These are phyloP conservation scores for Julus scanicus DNA, from an alignment of 2,888 invertebrate species.

Conservation along the genomic window DNA sequence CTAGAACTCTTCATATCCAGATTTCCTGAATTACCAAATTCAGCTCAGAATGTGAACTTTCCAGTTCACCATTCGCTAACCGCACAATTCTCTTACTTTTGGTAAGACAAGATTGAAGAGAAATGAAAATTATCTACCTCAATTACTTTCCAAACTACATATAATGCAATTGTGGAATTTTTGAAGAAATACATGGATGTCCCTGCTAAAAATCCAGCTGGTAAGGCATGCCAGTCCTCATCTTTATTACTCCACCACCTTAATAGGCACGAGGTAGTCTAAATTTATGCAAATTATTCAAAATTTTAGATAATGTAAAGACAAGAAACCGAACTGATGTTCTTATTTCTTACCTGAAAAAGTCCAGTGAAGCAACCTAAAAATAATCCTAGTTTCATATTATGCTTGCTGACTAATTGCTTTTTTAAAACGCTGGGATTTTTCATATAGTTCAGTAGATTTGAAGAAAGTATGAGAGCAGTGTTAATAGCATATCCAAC, in stretches of 20 bases:
- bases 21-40: neutral
- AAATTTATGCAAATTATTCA: constrained; percentile 53
- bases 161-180: constrained; percentile 81
- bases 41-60: neutral
- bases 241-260: constrained; percentile 74
- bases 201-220: constrained; percentile 79
- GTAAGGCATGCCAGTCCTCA: constrained; percentile 73
- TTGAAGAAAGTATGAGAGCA: constrained; percentile 72
- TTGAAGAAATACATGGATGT: constrained; percentile 78
- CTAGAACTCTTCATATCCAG: neutral
- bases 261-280: constrained; percentile 76
- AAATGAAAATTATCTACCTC: constrained; percentile 71
- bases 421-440: constrained; percentile 68
- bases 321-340: constrained; percentile 54
- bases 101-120: neutral
- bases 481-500: constrained; percentile 71
- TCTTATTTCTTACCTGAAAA: constrained; percentile 72
- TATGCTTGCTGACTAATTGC: constrained; percentile 69
- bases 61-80: neutral
- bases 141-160: constrained; percentile 83
- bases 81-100: neutral
- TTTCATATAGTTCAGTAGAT: constrained; percentile 70
- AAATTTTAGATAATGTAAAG: neutral
- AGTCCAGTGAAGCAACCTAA: constrained; percentile 77
- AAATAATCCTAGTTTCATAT: constrained; percentile 74